A percentile compares a stretch with the other conserved stretches of the same genome.
Conservation (phyloP, 2,888 invertebrate genomes). For the Uropetala carovei region DNA sequence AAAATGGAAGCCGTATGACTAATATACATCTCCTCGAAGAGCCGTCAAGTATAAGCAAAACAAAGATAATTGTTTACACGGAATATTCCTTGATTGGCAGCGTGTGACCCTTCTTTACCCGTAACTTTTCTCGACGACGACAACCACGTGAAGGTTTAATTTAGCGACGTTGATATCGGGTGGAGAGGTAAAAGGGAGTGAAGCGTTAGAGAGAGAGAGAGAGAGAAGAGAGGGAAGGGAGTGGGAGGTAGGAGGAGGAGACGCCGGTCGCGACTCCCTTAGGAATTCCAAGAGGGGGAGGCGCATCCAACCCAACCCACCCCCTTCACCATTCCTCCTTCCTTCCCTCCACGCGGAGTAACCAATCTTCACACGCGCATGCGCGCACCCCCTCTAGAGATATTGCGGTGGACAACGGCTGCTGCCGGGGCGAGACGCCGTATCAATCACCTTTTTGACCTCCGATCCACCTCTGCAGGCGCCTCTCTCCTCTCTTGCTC, state of each 20-base stretch:
- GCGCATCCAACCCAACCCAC: constrained; percentile 21
- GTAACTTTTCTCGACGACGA: not conserved
- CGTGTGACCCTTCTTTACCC: not conserved
- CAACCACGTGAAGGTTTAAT: not conserved
- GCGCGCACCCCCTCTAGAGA: constrained; percentile 9
- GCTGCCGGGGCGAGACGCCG: not conserved
- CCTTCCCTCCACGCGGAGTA: not conserved
- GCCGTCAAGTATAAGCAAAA: not conserved
- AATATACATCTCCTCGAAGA: no score
- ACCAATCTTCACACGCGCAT: constrained; percentile 19
- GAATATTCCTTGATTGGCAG: constrained; percentile 1
- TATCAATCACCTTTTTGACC: constrained; percentile 45
- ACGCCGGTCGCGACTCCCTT: constrained; percentile 7
- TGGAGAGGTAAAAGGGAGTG: not conserved
- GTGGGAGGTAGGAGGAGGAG: not conserved
- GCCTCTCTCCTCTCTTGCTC: not conserved
- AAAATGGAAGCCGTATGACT: no score
- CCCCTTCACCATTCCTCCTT: not conserved
- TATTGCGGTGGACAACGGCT: constrained; percentile 8
- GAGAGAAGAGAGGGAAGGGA: not conserved
- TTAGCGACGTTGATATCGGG: not conserved
- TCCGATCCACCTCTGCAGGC: constrained; percentile 45
- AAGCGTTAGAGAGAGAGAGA: not conserved
- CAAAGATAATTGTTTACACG: not conserved
- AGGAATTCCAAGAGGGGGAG: constrained; percentile 32